Conservation (phyloP, 2,888 invertebrate species). For the Scelioninae gen. 1 region DNA sequence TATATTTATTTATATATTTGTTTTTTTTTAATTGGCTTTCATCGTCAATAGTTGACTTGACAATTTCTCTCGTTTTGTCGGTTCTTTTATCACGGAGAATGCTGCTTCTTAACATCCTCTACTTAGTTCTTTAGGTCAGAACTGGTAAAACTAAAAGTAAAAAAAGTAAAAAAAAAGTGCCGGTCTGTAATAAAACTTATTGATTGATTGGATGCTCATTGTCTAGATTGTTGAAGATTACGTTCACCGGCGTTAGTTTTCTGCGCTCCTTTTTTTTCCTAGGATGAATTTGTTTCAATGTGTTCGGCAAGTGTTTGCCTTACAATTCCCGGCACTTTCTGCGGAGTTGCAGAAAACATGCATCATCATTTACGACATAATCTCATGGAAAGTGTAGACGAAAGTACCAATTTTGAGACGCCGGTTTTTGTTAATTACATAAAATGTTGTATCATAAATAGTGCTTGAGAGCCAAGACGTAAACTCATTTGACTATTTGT, state of each 20-base stretch:
- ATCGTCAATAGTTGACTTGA: conserved; percentile 32
- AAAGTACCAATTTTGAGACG: conserved; percentile 36
- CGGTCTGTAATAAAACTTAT: conserved; percentile 28
- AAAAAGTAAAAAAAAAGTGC: conserved; percentile 3
- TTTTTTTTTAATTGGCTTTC: conserved; percentile 52
- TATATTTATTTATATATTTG: no score
- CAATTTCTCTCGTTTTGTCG: not conserved
- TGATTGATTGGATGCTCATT: conserved; percentile 33
- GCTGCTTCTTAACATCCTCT: conserved; percentile 26
- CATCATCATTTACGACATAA: conserved; percentile 56
- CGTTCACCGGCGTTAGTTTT: conserved; percentile 6
- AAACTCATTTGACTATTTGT: conserved; percentile 9
- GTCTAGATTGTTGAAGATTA: conserved; percentile 29
- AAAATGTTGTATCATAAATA: conserved; percentile 20
- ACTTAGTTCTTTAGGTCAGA: not conserved
- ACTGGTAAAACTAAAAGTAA: not conserved
- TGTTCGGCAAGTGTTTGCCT: conserved; percentile 26
- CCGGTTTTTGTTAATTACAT: conserved; percentile 44
- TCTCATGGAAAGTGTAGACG: conserved; percentile 45
- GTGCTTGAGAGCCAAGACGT: conserved; percentile 10
- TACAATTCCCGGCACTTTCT: conserved; percentile 44
- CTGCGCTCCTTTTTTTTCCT: conserved; percentile 1
- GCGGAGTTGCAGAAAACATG: conserved; percentile 47
- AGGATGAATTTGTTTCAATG: conserved; percentile 26
- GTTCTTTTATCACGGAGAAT: not conserved